Conservation (phyloP, 2,888 invertebrate species). For the Bibio marci region DNA sequence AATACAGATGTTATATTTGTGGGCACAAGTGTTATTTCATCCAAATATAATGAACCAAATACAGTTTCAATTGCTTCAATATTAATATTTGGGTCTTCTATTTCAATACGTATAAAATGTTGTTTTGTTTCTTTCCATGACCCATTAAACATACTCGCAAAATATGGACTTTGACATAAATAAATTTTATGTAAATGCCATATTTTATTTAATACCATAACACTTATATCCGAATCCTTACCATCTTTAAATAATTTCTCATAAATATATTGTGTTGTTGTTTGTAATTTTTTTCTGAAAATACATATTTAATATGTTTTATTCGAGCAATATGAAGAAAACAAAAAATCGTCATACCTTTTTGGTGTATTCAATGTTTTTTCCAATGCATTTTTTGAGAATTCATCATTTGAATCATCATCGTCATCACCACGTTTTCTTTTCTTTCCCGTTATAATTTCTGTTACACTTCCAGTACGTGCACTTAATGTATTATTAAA, state of each 20-base stretch:
- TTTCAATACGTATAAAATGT: constrained; percentile 45
- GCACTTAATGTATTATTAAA: constrained; percentile 20
- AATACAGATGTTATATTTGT: constrained; percentile 46
- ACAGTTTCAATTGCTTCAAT: constrained; percentile 50
- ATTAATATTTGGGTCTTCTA: constrained; percentile 53
- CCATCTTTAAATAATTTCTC: constrained; percentile 58
- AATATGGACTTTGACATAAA: constrained; percentile 63
- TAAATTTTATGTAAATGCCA: constrained; percentile 67
- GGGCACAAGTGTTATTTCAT: constrained; percentile 52
- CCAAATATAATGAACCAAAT: constrained; percentile 58
- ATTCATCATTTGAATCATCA: constrained; percentile 27
- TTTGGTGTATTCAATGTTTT: constrained; percentile 43
- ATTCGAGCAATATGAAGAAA: not conserved
- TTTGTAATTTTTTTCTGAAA: constrained; percentile 39
- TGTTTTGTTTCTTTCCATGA: constrained; percentile 56
- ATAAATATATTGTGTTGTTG: constrained; percentile 63
- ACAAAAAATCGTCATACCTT: constrained; percentile 29
- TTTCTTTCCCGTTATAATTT: constrained; percentile 30
- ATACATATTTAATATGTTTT: not conserved
- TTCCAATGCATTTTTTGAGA: constrained; percentile 31
- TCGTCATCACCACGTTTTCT: constrained; percentile 34
- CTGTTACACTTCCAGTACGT: constrained; percentile 27
- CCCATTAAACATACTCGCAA: constrained; percentile 65
- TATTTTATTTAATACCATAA: constrained; percentile 48
- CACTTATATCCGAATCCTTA: constrained; percentile 55